Conservation (phyloP, 2,888 invertebrate species). For the Lepidonotus clava region DNA sequence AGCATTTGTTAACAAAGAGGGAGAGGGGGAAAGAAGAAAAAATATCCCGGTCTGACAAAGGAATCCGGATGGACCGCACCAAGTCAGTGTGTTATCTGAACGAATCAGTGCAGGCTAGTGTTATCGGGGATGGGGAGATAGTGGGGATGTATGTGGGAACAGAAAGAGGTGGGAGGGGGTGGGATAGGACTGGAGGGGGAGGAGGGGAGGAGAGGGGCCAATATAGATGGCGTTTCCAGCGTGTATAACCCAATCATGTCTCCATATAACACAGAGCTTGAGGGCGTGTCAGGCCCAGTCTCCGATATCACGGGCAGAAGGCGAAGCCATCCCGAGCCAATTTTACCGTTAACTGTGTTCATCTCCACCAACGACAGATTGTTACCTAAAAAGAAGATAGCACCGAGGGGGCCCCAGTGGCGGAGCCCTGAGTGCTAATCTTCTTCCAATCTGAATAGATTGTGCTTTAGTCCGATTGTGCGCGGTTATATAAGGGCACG, state of each 20-base stretch:
- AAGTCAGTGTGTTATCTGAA: too few species aligned
- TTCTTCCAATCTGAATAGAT: conserved; percentile 23
- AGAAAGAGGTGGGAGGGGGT: background rate
- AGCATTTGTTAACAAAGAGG: background rate
- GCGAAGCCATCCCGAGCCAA: conserved; percentile 27
- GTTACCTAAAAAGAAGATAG: background rate
- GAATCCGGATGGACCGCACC: too few species aligned
- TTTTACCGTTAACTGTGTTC: background rate
- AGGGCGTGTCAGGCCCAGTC: background rate
- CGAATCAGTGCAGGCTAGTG: too few species aligned
- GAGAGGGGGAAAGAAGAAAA: background rate
- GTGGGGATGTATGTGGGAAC: background rate
- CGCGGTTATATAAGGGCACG: conserved; percentile 18
- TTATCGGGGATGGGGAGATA: too few species aligned
- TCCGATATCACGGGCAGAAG: background rate
- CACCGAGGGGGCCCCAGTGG: background rate
- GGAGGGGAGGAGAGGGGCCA: background rate
- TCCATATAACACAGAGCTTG: background rate
- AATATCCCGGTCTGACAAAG: too few species aligned
- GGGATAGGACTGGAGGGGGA: background rate
- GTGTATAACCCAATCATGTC: conserved; percentile 22
- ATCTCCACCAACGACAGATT: conserved; percentile 18
- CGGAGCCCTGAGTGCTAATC: conserved; percentile 31
- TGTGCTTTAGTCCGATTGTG: conserved; percentile 42
- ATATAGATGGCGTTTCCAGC: background rate